Evolutionary conservation across 1,140 invertebrate genomes (phyloP).

Genomic region (Drosophila chauvacae): DNA sequence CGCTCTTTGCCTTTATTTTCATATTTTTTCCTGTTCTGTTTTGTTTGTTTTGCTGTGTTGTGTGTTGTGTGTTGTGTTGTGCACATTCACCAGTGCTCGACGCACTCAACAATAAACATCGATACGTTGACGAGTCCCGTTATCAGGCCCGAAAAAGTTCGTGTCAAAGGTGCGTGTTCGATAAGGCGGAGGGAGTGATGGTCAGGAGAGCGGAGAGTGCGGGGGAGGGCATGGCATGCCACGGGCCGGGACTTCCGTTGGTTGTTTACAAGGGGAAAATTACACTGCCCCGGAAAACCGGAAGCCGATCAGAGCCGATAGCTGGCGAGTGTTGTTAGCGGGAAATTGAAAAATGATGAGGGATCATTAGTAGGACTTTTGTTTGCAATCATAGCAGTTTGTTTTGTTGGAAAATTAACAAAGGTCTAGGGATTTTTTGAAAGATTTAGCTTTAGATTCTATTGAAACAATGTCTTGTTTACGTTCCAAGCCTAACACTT

Average conservation of each 20-base stretch:
- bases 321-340: neutral
- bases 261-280: slow-evolving; percentile 4
- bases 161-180: slow-evolving; percentile 65
- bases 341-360: neutral
- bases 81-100: slow-evolving; percentile 3
- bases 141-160: slow-evolving; percentile 48
- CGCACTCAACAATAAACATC: slow-evolving; percentile 22
- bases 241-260: neutral
- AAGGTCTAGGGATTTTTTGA: neutral
- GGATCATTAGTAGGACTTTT: too few species aligned
- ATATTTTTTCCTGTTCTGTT: slow-evolving; percentile 3
- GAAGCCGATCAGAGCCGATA: slow-evolving; percentile 7
- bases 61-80: slow-evolving; percentile 4
- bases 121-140: slow-evolving; percentile 4
- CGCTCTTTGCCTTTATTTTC: neutral
- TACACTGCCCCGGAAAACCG: neutral
- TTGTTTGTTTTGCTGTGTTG: neutral
- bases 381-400: neutral
- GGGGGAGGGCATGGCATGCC: slow-evolving; percentile 6
- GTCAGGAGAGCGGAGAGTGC: neutral
- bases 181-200: slow-evolving; percentile 31
- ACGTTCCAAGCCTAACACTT: too few species aligned
- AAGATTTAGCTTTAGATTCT: too few species aligned
- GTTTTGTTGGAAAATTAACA: neutral
- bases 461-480: too few species aligned